Percentiles rank a stretch among this genome's conserved stretches.
phyloP scores from a whole-genome alignment of 2,888 invertebrate genomes.

The Drosophila histrio region DNA sequence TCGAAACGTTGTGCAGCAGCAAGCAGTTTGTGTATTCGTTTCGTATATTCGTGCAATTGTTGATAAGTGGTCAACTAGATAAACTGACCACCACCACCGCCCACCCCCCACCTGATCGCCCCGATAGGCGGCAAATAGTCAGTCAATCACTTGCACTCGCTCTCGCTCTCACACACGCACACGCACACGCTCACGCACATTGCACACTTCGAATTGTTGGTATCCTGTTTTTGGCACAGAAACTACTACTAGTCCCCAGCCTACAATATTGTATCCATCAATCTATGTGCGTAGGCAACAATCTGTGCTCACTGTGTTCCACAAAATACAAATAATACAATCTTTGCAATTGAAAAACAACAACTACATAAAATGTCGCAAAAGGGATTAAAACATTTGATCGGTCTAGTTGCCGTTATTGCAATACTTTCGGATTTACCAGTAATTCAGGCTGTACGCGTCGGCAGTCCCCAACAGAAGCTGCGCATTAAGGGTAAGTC shows the following conservation, averaged over 20 bases:
- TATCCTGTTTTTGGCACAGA: conserved; percentile 34
- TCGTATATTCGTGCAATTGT: conserved; percentile 37
- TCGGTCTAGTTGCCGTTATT: conserved; percentile 63
- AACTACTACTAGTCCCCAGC: conserved; percentile 45
- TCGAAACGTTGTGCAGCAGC: conserved; percentile 73
- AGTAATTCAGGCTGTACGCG: conserved; percentile 84
- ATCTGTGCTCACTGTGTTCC: conserved; percentile 6
- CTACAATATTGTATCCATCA: background rate
- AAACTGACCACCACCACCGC: conserved; percentile 2
- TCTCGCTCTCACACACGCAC: background rate
- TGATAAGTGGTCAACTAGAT: conserved; percentile 20
- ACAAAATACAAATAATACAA: conserved; percentile 11
- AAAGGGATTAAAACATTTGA: conserved; percentile 68
- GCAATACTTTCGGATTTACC: conserved; percentile 74
- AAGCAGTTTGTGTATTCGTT: conserved; percentile 16
- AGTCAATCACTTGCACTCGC: conserved; percentile 25
- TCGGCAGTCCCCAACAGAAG: conserved; percentile 85
- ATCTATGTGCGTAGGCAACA: background rate
- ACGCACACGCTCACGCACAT: background rate
- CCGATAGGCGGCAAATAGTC: conserved; percentile 11
- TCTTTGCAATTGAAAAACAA: conserved; percentile 20
- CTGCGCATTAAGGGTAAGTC: conserved; percentile 58
- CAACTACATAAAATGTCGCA: conserved; percentile 60
- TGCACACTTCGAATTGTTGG: conserved; percentile 1
- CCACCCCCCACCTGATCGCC: background rate